Conservation (phyloP, 1,140 invertebrate genomes). For the Melitaea cinxia region DNA sequence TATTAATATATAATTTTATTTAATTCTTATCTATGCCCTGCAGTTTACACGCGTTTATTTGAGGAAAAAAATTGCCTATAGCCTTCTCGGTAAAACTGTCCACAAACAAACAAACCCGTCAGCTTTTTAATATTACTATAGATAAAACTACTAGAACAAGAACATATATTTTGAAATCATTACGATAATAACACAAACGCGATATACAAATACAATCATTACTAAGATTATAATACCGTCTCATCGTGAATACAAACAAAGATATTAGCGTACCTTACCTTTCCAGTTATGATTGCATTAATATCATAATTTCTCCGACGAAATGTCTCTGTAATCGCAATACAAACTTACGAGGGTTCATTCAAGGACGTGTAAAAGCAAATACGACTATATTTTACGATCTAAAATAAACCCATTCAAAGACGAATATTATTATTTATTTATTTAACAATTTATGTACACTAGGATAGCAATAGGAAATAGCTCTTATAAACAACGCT, state of each 20-base stretch:
- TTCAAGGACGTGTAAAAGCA: conserved; percentile 17
- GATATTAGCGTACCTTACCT: conserved; percentile 7
- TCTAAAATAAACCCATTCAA: conserved; percentile 15
- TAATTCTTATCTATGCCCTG: too few species aligned
- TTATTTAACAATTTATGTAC: background rate
- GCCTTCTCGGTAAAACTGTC: too few species aligned
- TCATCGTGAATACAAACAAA: background rate
- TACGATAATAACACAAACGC: background rate
- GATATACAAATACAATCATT: background rate
- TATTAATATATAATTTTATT: too few species aligned
- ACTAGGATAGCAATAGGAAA: too few species aligned
- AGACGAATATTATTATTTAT: conserved; percentile 1
- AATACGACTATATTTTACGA: conserved; percentile 24
- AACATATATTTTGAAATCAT: too few species aligned
- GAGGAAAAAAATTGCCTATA: too few species aligned
- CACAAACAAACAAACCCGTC: too few species aligned
- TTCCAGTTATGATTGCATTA: conserved; percentile 6
- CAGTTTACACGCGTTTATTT: too few species aligned
- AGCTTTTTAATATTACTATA: too few species aligned
- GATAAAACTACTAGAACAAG: too few species aligned
- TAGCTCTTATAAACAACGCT: too few species aligned
- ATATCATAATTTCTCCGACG: conserved; percentile 15
- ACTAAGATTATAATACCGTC: background rate
- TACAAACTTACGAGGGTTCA: conserved; percentile 29
- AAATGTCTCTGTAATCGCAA: conserved; percentile 21